phyloP scores from a whole-genome alignment of 2,888 invertebrate genomes.

The Nomada lathburiana region DNA sequence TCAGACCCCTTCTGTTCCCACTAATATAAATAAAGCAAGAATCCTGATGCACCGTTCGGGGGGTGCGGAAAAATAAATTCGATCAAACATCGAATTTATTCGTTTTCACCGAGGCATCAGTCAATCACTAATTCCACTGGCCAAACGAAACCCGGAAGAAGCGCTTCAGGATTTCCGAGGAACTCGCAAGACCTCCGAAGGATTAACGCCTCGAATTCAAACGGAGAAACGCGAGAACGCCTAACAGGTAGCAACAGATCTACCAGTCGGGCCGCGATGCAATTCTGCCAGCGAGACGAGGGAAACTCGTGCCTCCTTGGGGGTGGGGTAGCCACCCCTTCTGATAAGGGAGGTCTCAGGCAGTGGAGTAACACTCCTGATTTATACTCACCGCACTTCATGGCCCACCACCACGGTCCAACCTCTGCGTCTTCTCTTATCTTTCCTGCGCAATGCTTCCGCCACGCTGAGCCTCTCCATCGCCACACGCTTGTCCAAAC shows the following conservation, averaged over 20 bases:
- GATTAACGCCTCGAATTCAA: no score
- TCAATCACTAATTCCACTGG: no score
- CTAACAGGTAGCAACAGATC: background rate
- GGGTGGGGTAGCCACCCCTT: background rate
- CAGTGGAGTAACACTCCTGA: slow-evolving; percentile 20
- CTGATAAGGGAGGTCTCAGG: slow-evolving; percentile 3
- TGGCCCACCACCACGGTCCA: slow-evolving; percentile 92
- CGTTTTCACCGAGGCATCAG: no score
- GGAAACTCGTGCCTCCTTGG: background rate
- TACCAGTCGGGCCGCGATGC: no score
- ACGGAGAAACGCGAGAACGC: background rate
- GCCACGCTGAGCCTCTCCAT: slow-evolving; percentile 81
- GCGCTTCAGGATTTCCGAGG: no score
- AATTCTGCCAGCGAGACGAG: background rate
- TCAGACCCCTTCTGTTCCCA: no score
- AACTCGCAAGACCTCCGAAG: no score
- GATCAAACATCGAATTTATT: no score
- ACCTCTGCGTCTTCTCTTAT: slow-evolving; percentile 87
- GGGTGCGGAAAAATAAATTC: no score
- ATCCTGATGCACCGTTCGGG: no score
- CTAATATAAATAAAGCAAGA: no score
- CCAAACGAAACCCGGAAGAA: no score
- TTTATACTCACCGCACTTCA: slow-evolving; percentile 88
- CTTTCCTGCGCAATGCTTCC: slow-evolving; percentile 81
- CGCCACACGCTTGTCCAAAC: slow-evolving; percentile 23